phyloP scores from a whole-genome alignment of 2,888 invertebrate species.

The Napeogenes sylphis region DNA sequence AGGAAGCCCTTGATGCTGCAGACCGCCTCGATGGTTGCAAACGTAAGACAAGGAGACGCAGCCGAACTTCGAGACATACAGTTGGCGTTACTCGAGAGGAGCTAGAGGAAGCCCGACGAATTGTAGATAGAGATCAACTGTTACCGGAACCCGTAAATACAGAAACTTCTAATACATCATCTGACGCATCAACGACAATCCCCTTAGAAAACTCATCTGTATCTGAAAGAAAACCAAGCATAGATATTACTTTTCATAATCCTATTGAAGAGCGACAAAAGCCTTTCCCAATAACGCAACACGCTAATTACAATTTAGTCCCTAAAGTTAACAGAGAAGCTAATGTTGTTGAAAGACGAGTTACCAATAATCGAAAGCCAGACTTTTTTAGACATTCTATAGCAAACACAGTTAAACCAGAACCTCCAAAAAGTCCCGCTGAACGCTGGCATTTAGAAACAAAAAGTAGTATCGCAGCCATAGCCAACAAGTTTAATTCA shows the following conservation, averaged over 20 bases:
- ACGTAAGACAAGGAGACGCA: constrained; percentile 73
- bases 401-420: constrained; percentile 45
- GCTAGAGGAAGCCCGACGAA: constrained; percentile 85
- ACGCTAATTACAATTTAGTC: constrained; percentile 47
- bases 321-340: constrained; percentile 46
- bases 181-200: constrained; percentile 49
- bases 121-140: constrained; percentile 79
- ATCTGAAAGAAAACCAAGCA: constrained; percentile 55
- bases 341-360: constrained; percentile 51
- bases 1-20: constrained; percentile 74
- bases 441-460: constrained; percentile 54
- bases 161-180: constrained; percentile 48
- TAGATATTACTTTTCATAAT: constrained; percentile 50
- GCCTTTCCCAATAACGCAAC: constrained; percentile 48
- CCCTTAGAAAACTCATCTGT: constrained; percentile 45
- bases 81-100: constrained; percentile 91
- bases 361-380: constrained; percentile 47
- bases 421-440: constrained; percentile 30
- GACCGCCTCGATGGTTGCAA: constrained; percentile 62
- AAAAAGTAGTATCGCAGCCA: constrained; percentile 60
- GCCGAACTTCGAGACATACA: constrained; percentile 85
- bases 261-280: constrained; percentile 50
- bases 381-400: constrained; percentile 66
- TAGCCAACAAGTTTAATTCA: constrained; percentile 63
- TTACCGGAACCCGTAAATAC: constrained; percentile 44